Percentiles rank a stretch among this genome's conserved stretches.
phyloP scores from a whole-genome alignment of 37 sponge, comb jelly and placozoan species.

The Geodia barretti region DNA sequence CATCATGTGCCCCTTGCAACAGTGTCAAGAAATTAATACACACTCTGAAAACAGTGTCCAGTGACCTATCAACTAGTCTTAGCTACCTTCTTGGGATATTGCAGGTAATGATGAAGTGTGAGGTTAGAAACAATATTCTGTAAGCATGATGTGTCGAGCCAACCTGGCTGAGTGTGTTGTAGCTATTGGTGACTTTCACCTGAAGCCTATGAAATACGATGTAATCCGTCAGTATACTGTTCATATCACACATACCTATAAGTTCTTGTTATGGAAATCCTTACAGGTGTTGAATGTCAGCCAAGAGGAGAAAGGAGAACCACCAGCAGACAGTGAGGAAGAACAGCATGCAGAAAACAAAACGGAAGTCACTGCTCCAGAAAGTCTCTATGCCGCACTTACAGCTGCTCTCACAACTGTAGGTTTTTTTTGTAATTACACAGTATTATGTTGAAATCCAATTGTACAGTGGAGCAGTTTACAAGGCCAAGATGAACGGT shows the following conservation, averaged over 20 bases:
- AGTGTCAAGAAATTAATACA: too few species aligned
- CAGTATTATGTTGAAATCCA: not conserved
- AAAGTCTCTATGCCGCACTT: not conserved
- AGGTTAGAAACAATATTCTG: too few species aligned
- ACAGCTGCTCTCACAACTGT: not conserved
- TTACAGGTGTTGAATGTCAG: not conserved
- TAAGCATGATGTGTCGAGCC: too few species aligned
- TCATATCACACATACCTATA: not conserved
- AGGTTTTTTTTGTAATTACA: not conserved
- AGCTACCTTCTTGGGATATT: not conserved
- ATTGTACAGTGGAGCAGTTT: too few species aligned
- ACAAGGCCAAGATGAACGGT: not conserved
- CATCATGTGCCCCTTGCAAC: too few species aligned
- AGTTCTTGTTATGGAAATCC: not conserved
- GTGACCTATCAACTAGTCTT: slow-evolving; percentile 2
- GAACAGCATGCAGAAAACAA: not conserved
- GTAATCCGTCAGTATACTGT: not conserved
- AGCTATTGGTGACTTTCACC: not conserved
- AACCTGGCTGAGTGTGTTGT: not conserved
- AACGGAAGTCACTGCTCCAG: too few species aligned
- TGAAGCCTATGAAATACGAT: too few species aligned
- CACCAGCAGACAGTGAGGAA: not conserved
- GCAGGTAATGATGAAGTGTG: not conserved
- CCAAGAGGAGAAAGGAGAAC: not conserved
- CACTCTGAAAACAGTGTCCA: not conserved